phyloP scores from a whole-genome alignment of 2,888 invertebrate genomes.

The Eupithecia tripunctaria region DNA sequence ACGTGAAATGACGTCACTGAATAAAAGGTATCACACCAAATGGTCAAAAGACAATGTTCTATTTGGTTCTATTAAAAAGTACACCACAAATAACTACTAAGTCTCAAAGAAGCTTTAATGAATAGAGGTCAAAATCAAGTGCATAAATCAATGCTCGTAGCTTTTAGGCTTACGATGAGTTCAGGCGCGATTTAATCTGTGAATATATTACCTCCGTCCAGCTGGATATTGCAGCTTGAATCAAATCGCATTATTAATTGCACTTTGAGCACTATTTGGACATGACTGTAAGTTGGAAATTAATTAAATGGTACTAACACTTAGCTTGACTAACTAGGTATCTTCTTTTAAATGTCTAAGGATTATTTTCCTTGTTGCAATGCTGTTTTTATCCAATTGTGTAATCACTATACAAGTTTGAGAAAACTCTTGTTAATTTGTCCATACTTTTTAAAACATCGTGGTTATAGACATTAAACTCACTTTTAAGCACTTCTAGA shows the following conservation, averaged over 20 bases:
- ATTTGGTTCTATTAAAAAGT: neutral
- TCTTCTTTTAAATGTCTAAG: neutral
- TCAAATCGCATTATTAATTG: slow-evolving; percentile 15
- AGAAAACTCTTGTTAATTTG: neutral
- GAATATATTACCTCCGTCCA: slow-evolving; percentile 22
- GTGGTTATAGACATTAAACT: neutral
- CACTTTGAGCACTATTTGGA: neutral
- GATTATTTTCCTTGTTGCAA: neutral
- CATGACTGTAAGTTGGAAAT: slow-evolving; percentile 1
- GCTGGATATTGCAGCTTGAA: slow-evolving; percentile 7
- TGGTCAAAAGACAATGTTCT: neutral
- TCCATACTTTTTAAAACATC: neutral
- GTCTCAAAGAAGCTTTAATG: neutral
- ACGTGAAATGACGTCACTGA: neutral
- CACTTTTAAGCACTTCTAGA: neutral
- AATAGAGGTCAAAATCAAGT: slow-evolving; percentile 18
- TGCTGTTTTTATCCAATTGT: neutral
- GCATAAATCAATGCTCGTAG: slow-evolving; percentile 22
- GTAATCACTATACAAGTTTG: neutral
- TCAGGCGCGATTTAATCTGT: slow-evolving; percentile 19
- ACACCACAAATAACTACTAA: neutral
- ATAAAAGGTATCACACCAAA: neutral
- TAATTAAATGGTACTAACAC: neutral
- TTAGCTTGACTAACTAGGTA: neutral
- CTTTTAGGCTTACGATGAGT: slow-evolving; percentile 19